phyloP scores from a whole-genome alignment of 1,140 invertebrate species.

The Drosophila navojoa region DNA sequence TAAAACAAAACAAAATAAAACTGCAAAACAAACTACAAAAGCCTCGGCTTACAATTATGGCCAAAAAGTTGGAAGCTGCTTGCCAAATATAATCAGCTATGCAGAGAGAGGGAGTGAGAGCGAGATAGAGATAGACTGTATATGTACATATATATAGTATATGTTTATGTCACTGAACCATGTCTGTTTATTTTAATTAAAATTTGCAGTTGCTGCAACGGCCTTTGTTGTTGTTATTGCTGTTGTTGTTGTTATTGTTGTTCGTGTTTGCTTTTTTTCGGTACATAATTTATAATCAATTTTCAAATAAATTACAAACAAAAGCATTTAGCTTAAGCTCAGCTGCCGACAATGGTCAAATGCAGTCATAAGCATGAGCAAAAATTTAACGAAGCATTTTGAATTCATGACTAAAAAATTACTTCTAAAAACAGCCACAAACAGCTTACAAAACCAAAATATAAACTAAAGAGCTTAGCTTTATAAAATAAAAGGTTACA shows the following conservation, averaged over 20 bases:
- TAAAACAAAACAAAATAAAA: slow-evolving; percentile 27
- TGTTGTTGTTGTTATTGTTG: slow-evolving; percentile 24
- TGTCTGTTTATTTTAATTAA: slow-evolving; percentile 78
- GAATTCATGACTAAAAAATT: not conserved
- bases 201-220: slow-evolving; percentile 49
- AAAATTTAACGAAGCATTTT: slow-evolving; percentile 2
- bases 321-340: slow-evolving; percentile 56
- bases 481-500: not conserved
- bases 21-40: slow-evolving; percentile 20
- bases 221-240: slow-evolving; percentile 13
- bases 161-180: slow-evolving; percentile 7
- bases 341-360: slow-evolving; percentile 31
- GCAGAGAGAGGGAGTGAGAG: slow-evolving; percentile 10
- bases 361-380: not conserved
- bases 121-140: slow-evolving; percentile 9
- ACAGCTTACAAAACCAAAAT: too few relatives aligned
- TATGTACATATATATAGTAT: not conserved
- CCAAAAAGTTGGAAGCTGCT: slow-evolving; percentile 57
- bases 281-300: slow-evolving; percentile 78
- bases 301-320: slow-evolving; percentile 74
- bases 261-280: slow-evolving; percentile 53
- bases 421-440: too few relatives aligned
- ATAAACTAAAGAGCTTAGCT: too few relatives aligned
- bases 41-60: slow-evolving; percentile 60
- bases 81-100: slow-evolving; percentile 55